Conservation (phyloP, 2,113 vertebrate species). For the Hipposideros armiger region DNA sequence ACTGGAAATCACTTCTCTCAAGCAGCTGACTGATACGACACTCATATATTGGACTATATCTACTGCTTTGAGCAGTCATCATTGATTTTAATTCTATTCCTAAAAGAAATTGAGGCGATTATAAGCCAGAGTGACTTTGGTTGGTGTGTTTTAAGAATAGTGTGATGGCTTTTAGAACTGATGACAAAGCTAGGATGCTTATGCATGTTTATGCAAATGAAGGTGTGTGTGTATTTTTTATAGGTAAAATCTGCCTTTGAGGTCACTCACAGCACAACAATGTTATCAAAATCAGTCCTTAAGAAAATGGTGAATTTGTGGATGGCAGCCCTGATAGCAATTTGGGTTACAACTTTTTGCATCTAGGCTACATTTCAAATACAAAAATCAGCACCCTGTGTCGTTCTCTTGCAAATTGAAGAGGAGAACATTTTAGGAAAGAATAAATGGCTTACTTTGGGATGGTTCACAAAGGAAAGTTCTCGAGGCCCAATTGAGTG, state of each 20-base stretch:
- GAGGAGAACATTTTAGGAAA: not conserved
- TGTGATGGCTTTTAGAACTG: not conserved
- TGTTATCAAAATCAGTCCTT: not conserved
- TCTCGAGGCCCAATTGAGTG: not conserved
- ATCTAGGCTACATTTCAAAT: not conserved
- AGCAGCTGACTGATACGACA: slow-evolving; percentile 18
- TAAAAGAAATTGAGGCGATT: not conserved
- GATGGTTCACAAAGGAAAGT: not conserved
- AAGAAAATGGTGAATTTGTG: not conserved
- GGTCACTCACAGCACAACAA: not conserved
- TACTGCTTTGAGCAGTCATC: not conserved
- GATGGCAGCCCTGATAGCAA: not conserved
- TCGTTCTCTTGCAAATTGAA: not conserved
- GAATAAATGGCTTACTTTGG: not conserved
- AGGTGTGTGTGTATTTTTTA: not conserved
- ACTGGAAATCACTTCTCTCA: not conserved
- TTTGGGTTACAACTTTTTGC: not conserved
- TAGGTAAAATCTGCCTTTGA: not conserved
- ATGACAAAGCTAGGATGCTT: not conserved
- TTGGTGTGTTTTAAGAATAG: not conserved
- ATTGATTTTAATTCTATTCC: not conserved
- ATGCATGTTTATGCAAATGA: not conserved
- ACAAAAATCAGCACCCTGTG: not conserved
- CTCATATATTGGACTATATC: not conserved
- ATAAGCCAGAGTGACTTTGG: not conserved